Evolutionary conservation across 2,113 vertebrate species (phyloP), one percentile per base, ranked within the genome.

Genomic region (Eolophus roseicapilla): DNA sequence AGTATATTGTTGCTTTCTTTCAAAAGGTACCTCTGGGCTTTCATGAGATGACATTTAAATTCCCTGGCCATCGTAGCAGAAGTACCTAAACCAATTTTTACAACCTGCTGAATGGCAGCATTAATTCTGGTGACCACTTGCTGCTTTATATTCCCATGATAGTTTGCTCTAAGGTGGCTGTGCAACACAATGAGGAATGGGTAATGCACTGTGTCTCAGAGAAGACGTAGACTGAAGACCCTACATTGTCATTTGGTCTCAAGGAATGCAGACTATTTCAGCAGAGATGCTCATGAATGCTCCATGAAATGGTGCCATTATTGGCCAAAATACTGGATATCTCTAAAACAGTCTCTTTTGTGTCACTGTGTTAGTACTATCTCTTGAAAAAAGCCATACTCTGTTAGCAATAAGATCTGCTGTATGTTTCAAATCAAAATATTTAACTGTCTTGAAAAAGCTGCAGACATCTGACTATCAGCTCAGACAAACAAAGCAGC

Each of bases 401-500:
- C 75, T 74, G 60, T 80, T 79, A 88, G n/a, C 68, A 90, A 3
- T 53, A 46, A 76, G 67, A 33, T 88, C 67, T 93, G 74, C 28
- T 75, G 25, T 28, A 15, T 82, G 31, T 74, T 95, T 91, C 62
- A 84, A 84, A 85, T 69, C 57, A 53, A 57, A 95, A 17, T 44
- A 78, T 57, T 71, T 70, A n/a, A 76, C 19, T 39, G 17, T 59
- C 1, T 3, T 46, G 55, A 52, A 84, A 90, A 69, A 88, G 78
- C 62, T 84, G 81, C 89, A 93, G 77, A 92, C 93, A 95, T 97
- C 49, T 92, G 94, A 93, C 95, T 95, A 96, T 76, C 86, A 95
- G 91, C 96, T 97, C 94, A 97, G 63, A 78, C 37, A 90, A 87
- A 93, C 84, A 97, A 97, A 97, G 94, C 55, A 94, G 78, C 91